Conservation (phyloP, 2,888 invertebrate species). For the Fragum sueziense region DNA sequence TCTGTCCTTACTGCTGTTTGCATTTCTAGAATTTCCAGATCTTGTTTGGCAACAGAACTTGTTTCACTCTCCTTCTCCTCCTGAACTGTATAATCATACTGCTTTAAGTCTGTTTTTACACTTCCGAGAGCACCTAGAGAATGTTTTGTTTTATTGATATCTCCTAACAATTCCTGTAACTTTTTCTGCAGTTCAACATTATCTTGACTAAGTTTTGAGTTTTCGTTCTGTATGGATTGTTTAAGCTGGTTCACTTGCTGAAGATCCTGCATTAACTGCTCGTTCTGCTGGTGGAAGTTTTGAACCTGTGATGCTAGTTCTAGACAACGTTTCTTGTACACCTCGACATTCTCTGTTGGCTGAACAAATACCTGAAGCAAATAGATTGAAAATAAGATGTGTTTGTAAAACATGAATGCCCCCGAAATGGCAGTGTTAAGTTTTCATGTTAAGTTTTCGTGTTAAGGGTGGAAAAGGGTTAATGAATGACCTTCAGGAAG, state of each 20-base stretch:
- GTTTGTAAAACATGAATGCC: too few species aligned
- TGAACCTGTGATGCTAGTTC: conserved; percentile 54
- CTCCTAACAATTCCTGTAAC: conserved; percentile 60
- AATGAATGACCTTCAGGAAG: too few species aligned
- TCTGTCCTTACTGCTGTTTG: conserved; percentile 40
- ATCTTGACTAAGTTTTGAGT: conserved; percentile 64
- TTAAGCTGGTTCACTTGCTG: conserved; percentile 66
- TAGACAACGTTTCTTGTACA: conserved; percentile 40
- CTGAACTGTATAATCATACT: conserved; percentile 37
- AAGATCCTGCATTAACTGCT: conserved; percentile 71
- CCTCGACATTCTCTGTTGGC: conserved; percentile 26
- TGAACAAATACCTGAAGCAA: conserved; percentile 61
- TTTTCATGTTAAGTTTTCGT: too few species aligned
- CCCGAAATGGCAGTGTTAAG: too few species aligned
- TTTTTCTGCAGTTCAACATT: conserved; percentile 68
- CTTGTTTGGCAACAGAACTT: conserved; percentile 45
- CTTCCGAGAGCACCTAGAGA: conserved; percentile 33
- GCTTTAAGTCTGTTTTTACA: conserved; percentile 16
- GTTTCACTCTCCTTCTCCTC: conserved; percentile 16
- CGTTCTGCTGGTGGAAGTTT: conserved; percentile 64
- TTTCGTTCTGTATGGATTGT: conserved; percentile 68
- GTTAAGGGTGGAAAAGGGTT: too few species aligned
- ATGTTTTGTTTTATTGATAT: conserved; percentile 55
- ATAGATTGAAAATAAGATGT: too few species aligned
- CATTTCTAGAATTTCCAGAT: conserved; percentile 52